Conservation (phyloP, 2,888 invertebrate genomes). For the Erebia aethiops region DNA sequence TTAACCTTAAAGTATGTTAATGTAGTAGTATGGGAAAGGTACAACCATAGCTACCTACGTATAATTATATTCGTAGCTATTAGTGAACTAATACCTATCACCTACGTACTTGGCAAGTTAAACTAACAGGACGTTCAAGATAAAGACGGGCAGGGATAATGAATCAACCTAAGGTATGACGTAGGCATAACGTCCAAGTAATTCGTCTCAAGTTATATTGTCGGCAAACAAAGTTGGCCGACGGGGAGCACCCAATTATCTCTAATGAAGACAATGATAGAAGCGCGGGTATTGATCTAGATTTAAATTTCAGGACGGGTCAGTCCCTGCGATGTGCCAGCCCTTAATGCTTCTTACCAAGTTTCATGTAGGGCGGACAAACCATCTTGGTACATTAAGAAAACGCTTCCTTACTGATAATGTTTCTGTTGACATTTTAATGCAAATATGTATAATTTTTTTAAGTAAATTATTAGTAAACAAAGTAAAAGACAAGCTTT, state of each 20-base stretch:
- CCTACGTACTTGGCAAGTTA: conserved; percentile 12
- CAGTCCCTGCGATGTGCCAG: conserved; percentile 80
- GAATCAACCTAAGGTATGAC: conserved; percentile 40
- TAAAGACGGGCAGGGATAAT: conserved; percentile 35
- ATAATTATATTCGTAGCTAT: too few species aligned
- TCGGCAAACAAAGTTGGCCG: conserved; percentile 80
- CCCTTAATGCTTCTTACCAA: conserved; percentile 81
- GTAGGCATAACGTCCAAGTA: conserved; percentile 66
- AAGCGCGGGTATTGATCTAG: conserved; percentile 83
- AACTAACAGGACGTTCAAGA: conserved; percentile 30
- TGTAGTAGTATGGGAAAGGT: too few species aligned
- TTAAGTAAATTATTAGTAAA: too few species aligned
- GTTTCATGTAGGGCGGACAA: conserved; percentile 56
- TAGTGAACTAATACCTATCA: not conserved
- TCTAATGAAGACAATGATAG: conserved; percentile 84
- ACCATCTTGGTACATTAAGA: conserved; percentile 52
- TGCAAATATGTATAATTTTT: too few species aligned
- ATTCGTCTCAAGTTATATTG: conserved; percentile 77
- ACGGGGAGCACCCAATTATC: conserved; percentile 83
- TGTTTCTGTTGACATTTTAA: too few species aligned
- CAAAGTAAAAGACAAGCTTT: too few species aligned
- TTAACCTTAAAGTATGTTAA: too few species aligned
- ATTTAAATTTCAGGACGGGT: conserved; percentile 84
- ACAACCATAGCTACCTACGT: too few species aligned
- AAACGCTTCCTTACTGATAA: not conserved